Percentiles rank a stretch among this genome's conserved stretches.
Evolutionary conservation across 2,113 vertebrate species (phyloP).

Genomic region (Craseonycteris thonglongyai): DNA sequence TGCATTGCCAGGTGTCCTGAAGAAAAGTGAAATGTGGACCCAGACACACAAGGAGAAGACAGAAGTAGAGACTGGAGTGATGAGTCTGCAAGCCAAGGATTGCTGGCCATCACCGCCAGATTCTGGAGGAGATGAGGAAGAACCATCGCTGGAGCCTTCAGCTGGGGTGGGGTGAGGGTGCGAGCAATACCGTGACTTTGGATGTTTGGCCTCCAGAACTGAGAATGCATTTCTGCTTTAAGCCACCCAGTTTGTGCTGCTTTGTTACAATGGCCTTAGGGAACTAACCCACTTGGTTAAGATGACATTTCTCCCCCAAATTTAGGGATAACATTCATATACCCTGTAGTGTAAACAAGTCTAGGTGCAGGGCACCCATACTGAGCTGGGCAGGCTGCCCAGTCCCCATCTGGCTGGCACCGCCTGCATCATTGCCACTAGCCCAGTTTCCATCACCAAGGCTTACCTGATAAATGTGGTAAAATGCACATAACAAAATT

Average conservation of each 20-base stretch:
- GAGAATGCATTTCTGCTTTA: too few species aligned
- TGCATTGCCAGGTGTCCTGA: neutral
- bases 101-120: fast-evolving
- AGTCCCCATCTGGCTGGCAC: neutral
- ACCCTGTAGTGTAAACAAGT: neutral
- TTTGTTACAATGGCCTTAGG: neutral
- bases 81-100: neutral
- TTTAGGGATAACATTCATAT: too few species aligned
- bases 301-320: neutral
- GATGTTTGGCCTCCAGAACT: fast-evolving
- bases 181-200: too few species aligned
- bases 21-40: neutral
- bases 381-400: neutral
- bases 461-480: neutral
- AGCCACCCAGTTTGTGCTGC: neutral
- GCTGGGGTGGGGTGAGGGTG: fast-evolving
- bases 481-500: neutral
- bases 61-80: neutral
- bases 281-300: neutral
- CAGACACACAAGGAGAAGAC: neutral
- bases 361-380: neutral
- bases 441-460: neutral
- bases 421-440: neutral
- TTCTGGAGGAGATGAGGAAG: neutral
- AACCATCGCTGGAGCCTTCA: neutral